Percentiles rank a stretch among this genome's conserved stretches.
Conservation (phyloP, 2,797 vertebrate genomes). For the Dermochelys coriacea region DNA sequence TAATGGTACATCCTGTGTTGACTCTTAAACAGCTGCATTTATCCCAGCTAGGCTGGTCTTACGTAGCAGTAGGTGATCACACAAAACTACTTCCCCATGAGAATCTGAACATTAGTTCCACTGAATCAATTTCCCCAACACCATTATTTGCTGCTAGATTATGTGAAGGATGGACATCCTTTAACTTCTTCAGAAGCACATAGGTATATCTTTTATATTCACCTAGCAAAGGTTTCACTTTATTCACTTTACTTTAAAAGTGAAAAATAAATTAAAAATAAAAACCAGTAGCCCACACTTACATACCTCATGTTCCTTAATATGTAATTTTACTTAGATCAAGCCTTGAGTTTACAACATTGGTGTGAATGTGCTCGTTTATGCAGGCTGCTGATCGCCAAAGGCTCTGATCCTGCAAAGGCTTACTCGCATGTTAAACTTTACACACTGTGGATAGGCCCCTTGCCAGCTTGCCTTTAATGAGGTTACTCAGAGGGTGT, state of each 20-base stretch:
- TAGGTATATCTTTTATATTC: not conserved
- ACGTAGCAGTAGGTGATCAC: not conserved
- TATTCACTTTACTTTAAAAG: not conserved
- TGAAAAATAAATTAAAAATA: not conserved
- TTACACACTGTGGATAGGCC: not conserved
- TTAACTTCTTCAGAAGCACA: not conserved
- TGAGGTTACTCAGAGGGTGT: rapidly evolving
- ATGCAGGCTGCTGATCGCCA: not conserved
- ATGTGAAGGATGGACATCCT: not conserved
- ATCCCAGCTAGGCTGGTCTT: not conserved
- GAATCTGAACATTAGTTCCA: not conserved
- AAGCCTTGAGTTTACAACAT: not conserved
- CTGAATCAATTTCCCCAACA: not conserved
- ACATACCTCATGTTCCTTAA: too few relatives aligned
- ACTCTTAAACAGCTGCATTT: too few relatives aligned
- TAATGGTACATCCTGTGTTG: not conserved
- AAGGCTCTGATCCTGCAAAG: not conserved
- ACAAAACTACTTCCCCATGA: not conserved
- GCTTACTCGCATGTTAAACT: not conserved
- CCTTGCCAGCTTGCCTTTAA: not conserved
- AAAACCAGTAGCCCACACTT: not conserved
- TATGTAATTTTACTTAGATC: not conserved
- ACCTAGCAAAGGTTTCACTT: not conserved
- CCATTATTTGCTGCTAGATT: not conserved
- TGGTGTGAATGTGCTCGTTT: rapidly evolving